Evolutionary conservation across 37 sponge, comb jelly and placozoan genomes (phyloP).

Genomic region (Beroe forskalii): DNA sequence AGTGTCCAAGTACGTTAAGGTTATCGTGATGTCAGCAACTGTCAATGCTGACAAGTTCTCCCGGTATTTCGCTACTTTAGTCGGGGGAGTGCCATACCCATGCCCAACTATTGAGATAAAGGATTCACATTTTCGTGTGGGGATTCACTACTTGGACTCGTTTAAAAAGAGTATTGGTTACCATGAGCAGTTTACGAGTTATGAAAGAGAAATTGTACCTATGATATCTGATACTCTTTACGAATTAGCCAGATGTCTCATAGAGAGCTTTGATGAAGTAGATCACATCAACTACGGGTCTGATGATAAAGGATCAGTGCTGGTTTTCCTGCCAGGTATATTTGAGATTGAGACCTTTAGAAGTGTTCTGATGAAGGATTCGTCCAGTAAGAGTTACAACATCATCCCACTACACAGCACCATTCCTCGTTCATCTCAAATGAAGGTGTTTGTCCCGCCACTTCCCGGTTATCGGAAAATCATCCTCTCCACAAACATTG

Average conservation of each 20-base stretch:
- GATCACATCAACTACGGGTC: background rate
- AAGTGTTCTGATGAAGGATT: constrained; percentile 60
- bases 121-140: constrained; percentile 73
- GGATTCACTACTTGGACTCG: constrained; percentile 77
- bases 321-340: constrained; percentile 91
- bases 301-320: constrained; percentile 75
- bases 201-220: background rate
- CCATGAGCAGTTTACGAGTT: background rate
- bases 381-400: background rate
- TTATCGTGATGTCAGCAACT: constrained; percentile 95
- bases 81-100: constrained; percentile 63
- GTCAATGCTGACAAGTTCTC: constrained; percentile 76
- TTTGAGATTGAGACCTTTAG: constrained; percentile 79
- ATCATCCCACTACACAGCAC: background rate
- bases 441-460: constrained; percentile 26
- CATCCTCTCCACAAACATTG: constrained; percentile 96
- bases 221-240: background rate
- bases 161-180: constrained; percentile 51
- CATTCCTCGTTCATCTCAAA: constrained; percentile 12
- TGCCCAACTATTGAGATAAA: constrained; percentile 79
- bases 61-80: constrained; percentile 72
- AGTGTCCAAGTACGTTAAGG: constrained; percentile 85
- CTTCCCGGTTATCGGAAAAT: constrained; percentile 67
- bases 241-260: background rate
- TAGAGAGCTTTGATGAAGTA: background rate